A percentile compares a stretch with the other conserved stretches of the same genome.
Conservation (phyloP, 2,888 invertebrate genomes). For the Eristalinus sepulchralis region DNA sequence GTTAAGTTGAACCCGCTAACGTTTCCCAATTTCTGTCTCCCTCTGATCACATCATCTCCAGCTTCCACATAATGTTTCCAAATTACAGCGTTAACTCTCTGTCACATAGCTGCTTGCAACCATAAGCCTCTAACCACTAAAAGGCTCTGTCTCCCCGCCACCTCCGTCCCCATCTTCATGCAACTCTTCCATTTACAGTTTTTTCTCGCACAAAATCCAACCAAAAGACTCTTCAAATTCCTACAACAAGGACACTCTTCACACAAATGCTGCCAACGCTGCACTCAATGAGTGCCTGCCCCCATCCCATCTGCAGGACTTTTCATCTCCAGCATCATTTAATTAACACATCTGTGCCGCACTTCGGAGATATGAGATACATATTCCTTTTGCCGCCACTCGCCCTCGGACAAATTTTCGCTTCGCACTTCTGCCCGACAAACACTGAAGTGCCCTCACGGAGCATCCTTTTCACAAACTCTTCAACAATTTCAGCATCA, state of each 20-base stretch:
- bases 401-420: slow-evolving; percentile 62
- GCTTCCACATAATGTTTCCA: too few species aligned
- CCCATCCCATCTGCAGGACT: not conserved
- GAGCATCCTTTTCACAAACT: slow-evolving; percentile 52
- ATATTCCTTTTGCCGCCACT: not conserved
- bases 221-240: not conserved
- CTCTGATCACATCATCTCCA: too few species aligned
- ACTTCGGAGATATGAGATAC: not conserved
- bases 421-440: slow-evolving; percentile 53
- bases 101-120: too few species aligned
- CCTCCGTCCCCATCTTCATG: too few species aligned
- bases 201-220: not conserved
- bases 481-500: slow-evolving; percentile 52
- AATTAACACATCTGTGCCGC: not conserved
- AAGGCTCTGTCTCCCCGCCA: too few species aligned
- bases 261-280: not conserved
- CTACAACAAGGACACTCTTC: too few species aligned
- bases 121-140: too few species aligned
- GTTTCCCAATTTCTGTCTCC: too few species aligned
- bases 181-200: too few species aligned
- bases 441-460: slow-evolving; percentile 42
- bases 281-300: not conserved
- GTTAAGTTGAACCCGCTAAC: too few species aligned
- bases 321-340: not conserved
- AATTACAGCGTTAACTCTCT: too few species aligned